Percentiles rank a stretch among this genome's conserved stretches.
Evolutionary conservation across 2,797 vertebrate species (phyloP).

Genomic region (Craterocephalus amniculus): DNA sequence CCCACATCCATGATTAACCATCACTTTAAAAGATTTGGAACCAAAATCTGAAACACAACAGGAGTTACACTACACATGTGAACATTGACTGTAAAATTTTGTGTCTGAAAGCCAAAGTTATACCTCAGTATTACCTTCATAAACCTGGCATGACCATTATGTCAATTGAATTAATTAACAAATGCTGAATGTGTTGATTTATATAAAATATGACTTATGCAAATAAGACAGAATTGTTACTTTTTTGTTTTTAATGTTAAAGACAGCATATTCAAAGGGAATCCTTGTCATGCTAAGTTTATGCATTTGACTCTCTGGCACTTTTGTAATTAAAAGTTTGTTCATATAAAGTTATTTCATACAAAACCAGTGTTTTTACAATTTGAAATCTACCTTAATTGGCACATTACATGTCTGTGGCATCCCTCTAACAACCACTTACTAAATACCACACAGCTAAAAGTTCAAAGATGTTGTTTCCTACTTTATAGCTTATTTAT

Average conservation of each 20-base stretch:
- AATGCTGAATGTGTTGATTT: conserved; percentile 18
- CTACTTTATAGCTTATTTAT: conserved; percentile 42
- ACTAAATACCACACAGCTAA: conserved; percentile 67
- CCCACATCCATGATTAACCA: conserved; percentile 53
- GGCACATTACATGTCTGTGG: conserved; percentile 65
- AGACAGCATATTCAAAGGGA: conserved; percentile 52
- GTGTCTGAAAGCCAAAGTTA: conserved; percentile 58
- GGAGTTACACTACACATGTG: conserved; percentile 59
- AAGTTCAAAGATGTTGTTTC: conserved; percentile 46
- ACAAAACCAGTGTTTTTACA: conserved; percentile 75
- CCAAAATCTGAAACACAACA: conserved; percentile 59
- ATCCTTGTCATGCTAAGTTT: conserved; percentile 56
- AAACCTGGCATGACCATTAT: conserved; percentile 57
- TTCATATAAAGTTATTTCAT: conserved; percentile 71
- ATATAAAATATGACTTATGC: conserved; percentile 40
- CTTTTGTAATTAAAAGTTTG: conserved; percentile 64
- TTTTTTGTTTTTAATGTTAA: conserved; percentile 8
- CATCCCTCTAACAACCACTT: conserved; percentile 62
- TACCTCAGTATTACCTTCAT: conserved; percentile 39
- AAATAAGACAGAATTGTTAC: conserved; percentile 2
- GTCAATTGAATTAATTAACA: conserved; percentile 12
- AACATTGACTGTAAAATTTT: conserved; percentile 45
- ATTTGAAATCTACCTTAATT: conserved; percentile 65
- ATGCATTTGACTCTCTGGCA: conserved; percentile 60
- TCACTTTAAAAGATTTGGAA: conserved; percentile 52